Evolutionary conservation across 2,888 invertebrate genomes (phyloP), one percentile per base, ranked within the genome.

Genomic region (Drosophila putrida): DNA sequence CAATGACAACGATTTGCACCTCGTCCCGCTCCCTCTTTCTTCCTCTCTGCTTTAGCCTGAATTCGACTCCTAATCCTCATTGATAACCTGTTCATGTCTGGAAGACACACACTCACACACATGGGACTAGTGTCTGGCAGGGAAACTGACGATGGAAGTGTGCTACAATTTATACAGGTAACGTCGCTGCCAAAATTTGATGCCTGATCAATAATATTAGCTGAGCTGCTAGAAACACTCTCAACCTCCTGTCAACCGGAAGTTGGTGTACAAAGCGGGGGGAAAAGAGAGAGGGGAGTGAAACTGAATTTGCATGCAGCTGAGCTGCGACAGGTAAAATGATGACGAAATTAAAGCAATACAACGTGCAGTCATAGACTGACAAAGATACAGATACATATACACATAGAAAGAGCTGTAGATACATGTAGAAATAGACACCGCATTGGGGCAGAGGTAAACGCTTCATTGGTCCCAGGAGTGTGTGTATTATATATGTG

Each of bases 171-270:
- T 75, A 58, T 57, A 68, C 27, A 57, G 75, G 50, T 50, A 59
- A 27, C 36, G 62, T 38, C 44, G 57, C 41, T 61, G 68, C 59
- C 70, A 67, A 71, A 82, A 78, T 76, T 81, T 82, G 82, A 72
- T 88, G 86, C 82, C 88, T 79, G 87, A 88, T 88, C 84, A 86
- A 88, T 84, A 88, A 80, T 84, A 84, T 88, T 86, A 81, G 75
- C 83, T 69, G 68, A 79, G 74, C 66, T 55, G 67, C 51, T 63
- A 28, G 75, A 59, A 71, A 50, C 68, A 55, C 31, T 6, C 9
- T 31, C 31, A 6, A 57, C 41, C 39, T 31, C n/a, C 25, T 2
- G 35, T 10, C 43, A 43, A n/a, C 25, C 49, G 53, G 10, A 31
- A 20, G n/a, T 46, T 31, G 39, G 33, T 10, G 25, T 35, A 36